Evolutionary conservation across 1,140 invertebrate genomes (phyloP).

Genomic region (Pachypsylla venusta): DNA sequence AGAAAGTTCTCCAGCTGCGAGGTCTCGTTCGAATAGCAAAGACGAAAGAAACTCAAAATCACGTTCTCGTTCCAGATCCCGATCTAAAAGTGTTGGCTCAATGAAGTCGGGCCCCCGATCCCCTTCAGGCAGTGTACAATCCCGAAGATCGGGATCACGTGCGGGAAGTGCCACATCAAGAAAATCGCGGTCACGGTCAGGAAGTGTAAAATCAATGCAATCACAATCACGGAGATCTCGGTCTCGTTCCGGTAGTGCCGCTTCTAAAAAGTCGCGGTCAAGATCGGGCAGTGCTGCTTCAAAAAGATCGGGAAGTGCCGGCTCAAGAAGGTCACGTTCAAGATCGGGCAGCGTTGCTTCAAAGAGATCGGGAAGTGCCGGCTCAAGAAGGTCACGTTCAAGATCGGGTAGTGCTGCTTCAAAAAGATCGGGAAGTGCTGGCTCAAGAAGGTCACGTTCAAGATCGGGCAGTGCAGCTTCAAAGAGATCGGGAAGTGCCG

Average conservation of each 20-base stretch:
- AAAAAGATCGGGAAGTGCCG: constrained; percentile 5
- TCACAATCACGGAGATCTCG: no score
- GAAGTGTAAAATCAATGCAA: neutral
- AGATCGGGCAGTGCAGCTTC: constrained; percentile 27
- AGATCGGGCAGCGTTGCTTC: neutral
- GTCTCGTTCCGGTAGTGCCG: constrained; percentile 11
- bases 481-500: constrained; percentile 16
- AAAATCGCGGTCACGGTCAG: neutral
- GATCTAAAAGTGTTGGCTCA: no score
- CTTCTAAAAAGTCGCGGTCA: constrained; percentile 5
- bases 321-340: constrained; percentile 15
- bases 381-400: constrained; percentile 16
- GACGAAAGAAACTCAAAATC: no score
- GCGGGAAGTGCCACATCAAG: neutral
- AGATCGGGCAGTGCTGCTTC: constrained; percentile 2
- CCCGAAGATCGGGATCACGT: neutral
- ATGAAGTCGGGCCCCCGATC: neutral
- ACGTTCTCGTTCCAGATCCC: no score
- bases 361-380: neutral
- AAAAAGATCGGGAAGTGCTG: constrained; percentile 17
- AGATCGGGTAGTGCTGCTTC: constrained; percentile 13
- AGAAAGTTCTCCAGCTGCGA: neutral
- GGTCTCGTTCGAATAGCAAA: constrained; percentile 10
- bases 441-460: constrained; percentile 13
- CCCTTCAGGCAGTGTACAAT: neutral